Evolutionary conservation across 1,140 invertebrate species (phyloP).

Genomic region (Drosophila quadrilineata): DNA sequence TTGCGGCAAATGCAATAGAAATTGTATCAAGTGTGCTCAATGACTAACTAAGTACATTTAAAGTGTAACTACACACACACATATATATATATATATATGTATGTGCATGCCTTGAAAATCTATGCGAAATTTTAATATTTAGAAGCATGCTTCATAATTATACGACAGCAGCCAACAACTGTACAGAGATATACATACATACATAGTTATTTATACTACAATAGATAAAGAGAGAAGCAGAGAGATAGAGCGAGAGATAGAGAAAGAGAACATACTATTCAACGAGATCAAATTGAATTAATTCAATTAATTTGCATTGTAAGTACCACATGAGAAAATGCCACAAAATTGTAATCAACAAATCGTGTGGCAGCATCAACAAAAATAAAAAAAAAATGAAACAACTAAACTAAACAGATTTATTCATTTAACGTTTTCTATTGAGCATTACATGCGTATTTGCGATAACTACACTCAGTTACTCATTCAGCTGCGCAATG

Average conservation of each 20-base stretch:
- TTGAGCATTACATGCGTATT: no score
- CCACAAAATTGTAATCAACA: conserved; percentile 70
- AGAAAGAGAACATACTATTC: conserved; percentile 42
- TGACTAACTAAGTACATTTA: conserved; percentile 30
- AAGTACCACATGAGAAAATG: conserved; percentile 67
- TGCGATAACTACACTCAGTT: no score
- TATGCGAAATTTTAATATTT: conserved; percentile 29
- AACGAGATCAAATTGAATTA: conserved; percentile 69
- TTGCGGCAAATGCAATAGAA: conserved; percentile 11
- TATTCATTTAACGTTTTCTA: no score
- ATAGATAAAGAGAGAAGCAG: conserved; percentile 8
- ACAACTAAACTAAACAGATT: no score
- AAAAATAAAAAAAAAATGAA: conserved; percentile 53
- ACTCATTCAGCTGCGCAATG: background rate
- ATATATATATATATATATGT: no score
- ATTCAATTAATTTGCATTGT: conserved; percentile 79
- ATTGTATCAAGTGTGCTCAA: conserved; percentile 25
- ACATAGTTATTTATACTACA: background rate
- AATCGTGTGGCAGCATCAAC: conserved; percentile 55
- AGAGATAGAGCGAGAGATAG: conserved; percentile 16
- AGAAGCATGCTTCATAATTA: conserved; percentile 20
- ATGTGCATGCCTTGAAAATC: no score
- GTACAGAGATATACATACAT: background rate
- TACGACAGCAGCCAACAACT: background rate
- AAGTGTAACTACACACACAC: background rate